Evolutionary conservation across 2,797 vertebrate genomes (phyloP), one percentile per base, ranked within the genome.

Genomic region (Myioborus miniatus): DNA sequence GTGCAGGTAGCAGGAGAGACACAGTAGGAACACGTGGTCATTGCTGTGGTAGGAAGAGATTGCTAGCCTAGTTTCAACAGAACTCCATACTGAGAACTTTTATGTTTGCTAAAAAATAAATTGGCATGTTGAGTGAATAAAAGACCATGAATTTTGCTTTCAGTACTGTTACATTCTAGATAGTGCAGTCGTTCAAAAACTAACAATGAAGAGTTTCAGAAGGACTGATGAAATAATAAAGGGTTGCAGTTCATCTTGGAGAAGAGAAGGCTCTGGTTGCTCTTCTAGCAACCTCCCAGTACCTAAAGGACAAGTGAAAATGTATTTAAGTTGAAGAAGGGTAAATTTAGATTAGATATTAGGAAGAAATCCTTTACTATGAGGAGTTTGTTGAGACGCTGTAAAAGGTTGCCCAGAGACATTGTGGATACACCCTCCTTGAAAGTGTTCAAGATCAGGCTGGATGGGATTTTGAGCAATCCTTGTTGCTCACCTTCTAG

Each of bases 381-480:
- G 37, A 59, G 9, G 8, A 22, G 0, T 34, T 39, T 34, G 2
- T 39, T 74, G n/a, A 44, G 17, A 34, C 9, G 8, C 8, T 34
- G 46, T 39, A 39, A 65, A 34, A 52, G 11, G 24, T 59, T 34
- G 9, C 24, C 17, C 11, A 46, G 34, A 59, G 39, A 59, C 3
- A 14, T 7, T 52, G 20, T 18, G n/a, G 16, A 21, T 44, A 16
- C 0, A 0, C 9, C 22, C 29, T 37, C 12, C 27, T 16, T 56
- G 22, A 11, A 72, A 44, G 16, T 29, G 8, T 34, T 59, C 20
- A 18, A 39, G 36, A 15, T 3, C 27, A 65, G 15, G 13, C 16
- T 44, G 37, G 23, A 50, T 44, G 15, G 37, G 37, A 39, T 13
- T 39, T 39, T 39, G 37, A 39, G 37, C 37, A 39, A 39, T 39